Percentiles rank a stretch among this genome's conserved stretches.
Evolutionary conservation across 2,797 vertebrate genomes (phyloP).

Genomic region (Syndactyla subalaris): DNA sequence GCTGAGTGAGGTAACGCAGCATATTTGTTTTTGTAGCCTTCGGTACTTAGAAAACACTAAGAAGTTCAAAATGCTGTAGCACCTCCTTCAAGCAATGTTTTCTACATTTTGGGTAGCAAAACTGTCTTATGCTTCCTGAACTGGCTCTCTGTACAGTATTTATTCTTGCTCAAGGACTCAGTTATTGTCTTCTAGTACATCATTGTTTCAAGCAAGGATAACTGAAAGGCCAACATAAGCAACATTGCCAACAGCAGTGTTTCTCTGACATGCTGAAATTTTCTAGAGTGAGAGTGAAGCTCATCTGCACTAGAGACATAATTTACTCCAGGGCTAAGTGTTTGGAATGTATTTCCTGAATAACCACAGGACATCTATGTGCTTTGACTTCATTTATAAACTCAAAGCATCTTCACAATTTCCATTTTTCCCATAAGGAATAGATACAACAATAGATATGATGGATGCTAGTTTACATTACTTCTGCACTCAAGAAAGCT

Average conservation of each 20-base stretch:
- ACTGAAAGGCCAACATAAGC: constrained; percentile 13
- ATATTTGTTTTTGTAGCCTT: neutral
- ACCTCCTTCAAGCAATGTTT: neutral
- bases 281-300: neutral
- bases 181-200: neutral
- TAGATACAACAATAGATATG: neutral
- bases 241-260: neutral
- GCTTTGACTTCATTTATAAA: constrained; percentile 8
- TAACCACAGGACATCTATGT: neutral
- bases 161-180: neutral
- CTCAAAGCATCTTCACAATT: neutral
- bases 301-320: neutral
- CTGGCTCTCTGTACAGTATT: neutral
- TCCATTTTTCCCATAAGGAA: neutral
- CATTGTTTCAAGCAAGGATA: constrained; percentile 1
- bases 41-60: neutral
- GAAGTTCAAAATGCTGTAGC: neutral
- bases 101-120: neutral
- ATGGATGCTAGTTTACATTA: neutral
- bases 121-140: neutral
- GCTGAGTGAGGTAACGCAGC: neutral
- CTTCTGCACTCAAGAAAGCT: neutral
- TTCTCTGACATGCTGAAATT: constrained; percentile 18
- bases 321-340: constrained; percentile 3
- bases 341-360: constrained; percentile 4